These are phyloP conservation scores for Sebastiscus albofasciatus DNA, from an alignment of 2,797 vertebrate species.

Conservation along the genomic window DNA sequence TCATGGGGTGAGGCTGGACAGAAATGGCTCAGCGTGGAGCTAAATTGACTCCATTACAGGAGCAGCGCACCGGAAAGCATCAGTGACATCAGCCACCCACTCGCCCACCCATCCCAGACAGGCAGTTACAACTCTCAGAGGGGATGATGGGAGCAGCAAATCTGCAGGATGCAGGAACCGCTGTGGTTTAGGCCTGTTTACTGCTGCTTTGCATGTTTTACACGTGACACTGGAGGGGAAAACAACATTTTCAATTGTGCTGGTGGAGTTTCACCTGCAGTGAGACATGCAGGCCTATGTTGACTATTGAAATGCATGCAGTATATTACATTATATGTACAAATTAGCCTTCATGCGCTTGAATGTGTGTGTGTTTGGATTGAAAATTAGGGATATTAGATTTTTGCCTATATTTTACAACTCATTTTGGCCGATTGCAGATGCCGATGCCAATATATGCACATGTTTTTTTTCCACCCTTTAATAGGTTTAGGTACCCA, in stretches of 20 bases:
- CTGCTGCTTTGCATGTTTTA: slow-evolving; percentile 61
- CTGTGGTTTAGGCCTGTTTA: slow-evolving; percentile 47
- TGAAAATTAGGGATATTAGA: neutral
- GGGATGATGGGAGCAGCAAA: slow-evolving; percentile 47
- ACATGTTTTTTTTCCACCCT: no score
- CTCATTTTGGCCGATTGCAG: no score
- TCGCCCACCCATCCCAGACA: slow-evolving; percentile 64
- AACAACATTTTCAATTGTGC: neutral
- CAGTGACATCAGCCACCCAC: slow-evolving; percentile 76
- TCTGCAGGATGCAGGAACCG: slow-evolving; percentile 48
- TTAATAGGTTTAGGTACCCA: no score
- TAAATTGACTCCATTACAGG: slow-evolving; percentile 84
- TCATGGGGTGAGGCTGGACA: slow-evolving; percentile 73
- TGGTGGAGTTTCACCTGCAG: slow-evolving; percentile 3
- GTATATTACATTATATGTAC: neutral
- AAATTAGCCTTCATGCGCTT: slow-evolving; percentile 4
- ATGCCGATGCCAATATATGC: no score
- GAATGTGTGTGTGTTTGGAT: neutral
- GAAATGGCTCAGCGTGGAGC: slow-evolving; percentile 75
- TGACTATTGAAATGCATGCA: neutral
- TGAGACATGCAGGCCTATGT: neutral
- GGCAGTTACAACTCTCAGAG: slow-evolving; percentile 61
- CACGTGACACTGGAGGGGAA: slow-evolving; percentile 11
- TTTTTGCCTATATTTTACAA: no score
- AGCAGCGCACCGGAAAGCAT: slow-evolving; percentile 75